Base-by-base conservation (phyloP, 1,140 invertebrate species). In the Drosophila dunni region DNA sequence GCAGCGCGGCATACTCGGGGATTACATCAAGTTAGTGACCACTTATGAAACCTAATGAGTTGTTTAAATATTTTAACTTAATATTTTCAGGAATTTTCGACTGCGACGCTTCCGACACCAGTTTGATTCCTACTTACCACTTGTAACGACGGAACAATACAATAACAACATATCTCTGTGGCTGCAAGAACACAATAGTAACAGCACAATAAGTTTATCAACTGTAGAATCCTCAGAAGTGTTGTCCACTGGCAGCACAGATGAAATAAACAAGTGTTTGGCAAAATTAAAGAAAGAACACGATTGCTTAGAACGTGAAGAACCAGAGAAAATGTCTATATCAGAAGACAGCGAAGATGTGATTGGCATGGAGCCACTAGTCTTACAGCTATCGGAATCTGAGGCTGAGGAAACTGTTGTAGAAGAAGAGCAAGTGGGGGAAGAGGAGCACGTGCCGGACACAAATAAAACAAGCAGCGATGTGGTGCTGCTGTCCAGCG, bases 71-170 rank as follows among this genome's bases (percentile, higher is more conserved):
- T 29, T 29, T 29, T 29, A 5, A 29, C 24, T 29, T 29, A 29
- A 29, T 29, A 3, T 38, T 69, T 77, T 45, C n/a, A 92, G 91
- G 68, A 75, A 79, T 17, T 91, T 77, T 48, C 91, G 91, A 6
- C 51, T 92, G 40, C 85, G 91, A 33, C 91, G 91, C 4, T 92
- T 90, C 66, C 75, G 89, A 1, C 86, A 92, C 75, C 91, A 92
- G 46, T 92, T 75, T 53, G 86, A 92, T 34, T 67, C 83, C 7
- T 58, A 57, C 33, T 33, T 92, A 20, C 91, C 91, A 4, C 60
- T 92, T 0, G 91, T 92, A 0, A 48, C 68, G 2, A n/a, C 44
- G 0, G 83, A 91, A 13, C 86, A 90, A 33, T 91, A 89, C 36
- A 90, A 83, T 29, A 73, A 36, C 7, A 90, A 79, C 54, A 48